These are phyloP conservation scores for Drosophila macrothrix DNA, from an alignment of 2,888 invertebrate genomes.

Conservation along the genomic window DNA sequence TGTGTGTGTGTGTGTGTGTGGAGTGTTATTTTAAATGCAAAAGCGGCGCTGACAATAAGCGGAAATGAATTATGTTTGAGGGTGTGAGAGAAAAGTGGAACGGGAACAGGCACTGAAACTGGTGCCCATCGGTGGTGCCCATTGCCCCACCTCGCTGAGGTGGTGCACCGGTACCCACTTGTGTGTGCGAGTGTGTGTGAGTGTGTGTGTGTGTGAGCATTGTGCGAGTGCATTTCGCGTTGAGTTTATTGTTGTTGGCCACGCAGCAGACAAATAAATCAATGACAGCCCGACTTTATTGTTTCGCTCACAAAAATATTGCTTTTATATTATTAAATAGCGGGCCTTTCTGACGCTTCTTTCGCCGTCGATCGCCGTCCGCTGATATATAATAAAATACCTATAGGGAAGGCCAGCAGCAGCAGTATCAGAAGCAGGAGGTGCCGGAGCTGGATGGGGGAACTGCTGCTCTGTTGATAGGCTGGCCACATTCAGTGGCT, in stretches of 20 bases:
- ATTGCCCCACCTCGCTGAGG: constrained; percentile 65
- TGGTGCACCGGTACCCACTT: constrained; percentile 44
- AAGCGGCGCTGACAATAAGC: constrained; percentile 81
- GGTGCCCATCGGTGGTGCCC: constrained; percentile 22
- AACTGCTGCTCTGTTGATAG: constrained; percentile 35
- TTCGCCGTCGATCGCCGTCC: constrained; percentile 57
- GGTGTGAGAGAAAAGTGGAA: constrained; percentile 17
- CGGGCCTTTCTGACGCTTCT: constrained; percentile 25
- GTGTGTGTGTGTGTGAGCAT: constrained; percentile 46
- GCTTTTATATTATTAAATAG: constrained; percentile 79
- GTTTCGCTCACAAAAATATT: constrained; percentile 81
- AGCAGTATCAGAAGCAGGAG: constrained; percentile 3
- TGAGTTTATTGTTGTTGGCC: constrained; percentile 76
- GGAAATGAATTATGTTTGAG: constrained; percentile 83
- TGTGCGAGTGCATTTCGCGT: constrained; percentile 78
- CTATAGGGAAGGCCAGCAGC: constrained; percentile 61
- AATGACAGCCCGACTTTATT: constrained; percentile 83
- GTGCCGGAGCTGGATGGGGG: background rate
- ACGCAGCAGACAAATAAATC: constrained; percentile 83
- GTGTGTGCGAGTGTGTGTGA: constrained; percentile 21
- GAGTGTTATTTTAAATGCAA: constrained; percentile 76
- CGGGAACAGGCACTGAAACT: constrained; percentile 3
- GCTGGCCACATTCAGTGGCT: constrained; percentile 35
- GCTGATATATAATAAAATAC: constrained; percentile 78
- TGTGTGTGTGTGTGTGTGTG: constrained; percentile 44